These are phyloP conservation scores for Listrodromus nycthemerus DNA, from an alignment of 2,888 invertebrate genomes.

Conservation along the genomic window DNA sequence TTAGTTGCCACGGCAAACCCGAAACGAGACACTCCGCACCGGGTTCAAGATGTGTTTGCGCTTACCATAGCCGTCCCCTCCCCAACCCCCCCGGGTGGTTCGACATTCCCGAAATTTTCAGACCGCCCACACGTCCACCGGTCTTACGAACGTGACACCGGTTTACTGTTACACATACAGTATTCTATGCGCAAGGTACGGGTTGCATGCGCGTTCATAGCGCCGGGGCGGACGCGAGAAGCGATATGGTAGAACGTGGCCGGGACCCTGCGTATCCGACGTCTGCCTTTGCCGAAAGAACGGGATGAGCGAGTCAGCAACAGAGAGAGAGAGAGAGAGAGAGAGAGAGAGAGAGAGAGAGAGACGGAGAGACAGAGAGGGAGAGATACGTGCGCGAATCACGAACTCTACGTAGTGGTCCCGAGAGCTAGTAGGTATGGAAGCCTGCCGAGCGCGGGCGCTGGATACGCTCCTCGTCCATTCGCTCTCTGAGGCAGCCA, in stretches of 20 bases:
- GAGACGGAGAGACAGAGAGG: too few relatives aligned
- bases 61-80: constrained; percentile 6
- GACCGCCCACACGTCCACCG: constrained; percentile 61
- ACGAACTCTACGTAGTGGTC: constrained; percentile 20
- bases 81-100: constrained; percentile 58
- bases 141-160: constrained; percentile 55
- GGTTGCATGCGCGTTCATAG: constrained; percentile 11
- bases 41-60: constrained; percentile 24
- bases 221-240: not conserved
- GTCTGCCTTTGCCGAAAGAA: constrained; percentile 46
- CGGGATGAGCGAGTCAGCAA: not conserved
- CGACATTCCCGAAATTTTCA: constrained; percentile 67
- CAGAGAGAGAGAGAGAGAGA: not conserved
- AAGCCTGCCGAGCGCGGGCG: constrained; percentile 21
- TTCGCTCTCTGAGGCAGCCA: constrained; percentile 48
- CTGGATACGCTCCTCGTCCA: constrained; percentile 54
- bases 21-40: constrained; percentile 33
- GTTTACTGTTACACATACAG: constrained; percentile 37
- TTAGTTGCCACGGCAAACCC: constrained; percentile 33
- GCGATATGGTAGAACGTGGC: not conserved
- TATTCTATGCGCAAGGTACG: constrained; percentile 7
- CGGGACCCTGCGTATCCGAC: constrained; percentile 8
- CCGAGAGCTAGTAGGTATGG: not conserved
- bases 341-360: too few relatives aligned
- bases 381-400: constrained; percentile 44